Conservation (phyloP, 2,888 invertebrate genomes). For the Octonoba sinensis region DNA sequence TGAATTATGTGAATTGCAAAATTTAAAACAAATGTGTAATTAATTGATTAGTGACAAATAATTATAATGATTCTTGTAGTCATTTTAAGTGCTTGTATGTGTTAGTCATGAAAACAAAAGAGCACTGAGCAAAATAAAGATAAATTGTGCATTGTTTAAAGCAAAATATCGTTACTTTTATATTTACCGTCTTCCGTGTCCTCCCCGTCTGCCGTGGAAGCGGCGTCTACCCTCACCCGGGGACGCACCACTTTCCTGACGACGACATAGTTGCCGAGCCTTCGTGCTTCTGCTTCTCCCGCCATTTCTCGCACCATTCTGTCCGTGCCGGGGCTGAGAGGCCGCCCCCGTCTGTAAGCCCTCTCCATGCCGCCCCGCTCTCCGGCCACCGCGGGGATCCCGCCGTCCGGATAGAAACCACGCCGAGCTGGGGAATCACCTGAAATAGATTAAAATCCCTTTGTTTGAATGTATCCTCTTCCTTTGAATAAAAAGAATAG, state of each 20-base stretch:
- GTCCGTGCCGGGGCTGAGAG: constrained; percentile 37
- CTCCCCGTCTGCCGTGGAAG: constrained; percentile 3
- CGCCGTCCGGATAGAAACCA: constrained; percentile 36
- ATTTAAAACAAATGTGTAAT: too few species aligned
- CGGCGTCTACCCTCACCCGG: constrained; percentile 48
- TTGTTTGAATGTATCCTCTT: too few species aligned
- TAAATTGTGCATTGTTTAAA: too few species aligned
- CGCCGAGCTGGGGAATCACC: constrained; percentile 27
- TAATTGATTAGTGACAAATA: too few species aligned
- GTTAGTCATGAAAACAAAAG: too few species aligned
- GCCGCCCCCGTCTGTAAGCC: constrained; percentile 46
- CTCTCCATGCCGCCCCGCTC: constrained; percentile 48
- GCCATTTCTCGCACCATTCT: constrained; percentile 43
- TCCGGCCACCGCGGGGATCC: constrained; percentile 38
- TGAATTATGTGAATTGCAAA: too few species aligned
- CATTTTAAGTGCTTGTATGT: too few species aligned
- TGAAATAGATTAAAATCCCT: neutral
- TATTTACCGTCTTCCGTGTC: constrained; percentile 36
- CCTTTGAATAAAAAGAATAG: too few species aligned
- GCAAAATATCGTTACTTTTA: too few species aligned
- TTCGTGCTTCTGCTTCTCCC: constrained; percentile 31
- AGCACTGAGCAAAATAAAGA: too few species aligned
- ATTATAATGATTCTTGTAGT: too few species aligned
- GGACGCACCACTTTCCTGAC: constrained; percentile 56
- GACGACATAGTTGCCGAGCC: constrained; percentile 56